Evolutionary conservation across 2,888 invertebrate species (phyloP).

Genomic region (Hecatera dysodea): DNA sequence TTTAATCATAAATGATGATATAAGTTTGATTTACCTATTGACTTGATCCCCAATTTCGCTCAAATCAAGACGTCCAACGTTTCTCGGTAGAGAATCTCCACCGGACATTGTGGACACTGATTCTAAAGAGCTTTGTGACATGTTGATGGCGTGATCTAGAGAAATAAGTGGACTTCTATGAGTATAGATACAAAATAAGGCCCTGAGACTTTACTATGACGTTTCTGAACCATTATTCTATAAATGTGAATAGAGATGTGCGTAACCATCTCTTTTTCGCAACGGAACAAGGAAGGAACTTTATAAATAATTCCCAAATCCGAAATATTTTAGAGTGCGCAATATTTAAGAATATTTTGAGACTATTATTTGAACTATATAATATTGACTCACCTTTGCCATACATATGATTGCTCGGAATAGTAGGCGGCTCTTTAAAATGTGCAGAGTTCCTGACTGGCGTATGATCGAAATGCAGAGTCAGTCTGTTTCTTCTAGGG

Average conservation of each 20-base stretch:
- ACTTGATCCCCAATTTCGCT: slow-evolving; percentile 89
- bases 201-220: not conserved
- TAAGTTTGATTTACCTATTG: slow-evolving; percentile 80
- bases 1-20: not conserved
- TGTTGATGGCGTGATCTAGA: slow-evolving; percentile 93
- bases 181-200: not conserved
- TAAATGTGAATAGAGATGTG: not conserved
- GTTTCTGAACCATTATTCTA: not conserved
- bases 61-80: slow-evolving; percentile 82
- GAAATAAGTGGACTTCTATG: not conserved
- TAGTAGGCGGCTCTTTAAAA: slow-evolving; percentile 93
- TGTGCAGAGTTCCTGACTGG: slow-evolving; percentile 93
- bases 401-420: slow-evolving; percentile 77
- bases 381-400: slow-evolving; percentile 80
- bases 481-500: slow-evolving; percentile 92
- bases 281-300: not conserved
- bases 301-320: not conserved
- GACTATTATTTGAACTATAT: not conserved
- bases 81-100: slow-evolving; percentile 87
- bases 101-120: slow-evolving; percentile 94
- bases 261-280: not conserved
- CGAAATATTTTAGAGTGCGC: not conserved
- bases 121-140: slow-evolving; percentile 94
- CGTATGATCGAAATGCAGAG: slow-evolving; percentile 94
- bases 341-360: too few species aligned